phyloP scores from a whole-genome alignment of 2,797 vertebrate genomes.

The Tinamus major region DNA sequence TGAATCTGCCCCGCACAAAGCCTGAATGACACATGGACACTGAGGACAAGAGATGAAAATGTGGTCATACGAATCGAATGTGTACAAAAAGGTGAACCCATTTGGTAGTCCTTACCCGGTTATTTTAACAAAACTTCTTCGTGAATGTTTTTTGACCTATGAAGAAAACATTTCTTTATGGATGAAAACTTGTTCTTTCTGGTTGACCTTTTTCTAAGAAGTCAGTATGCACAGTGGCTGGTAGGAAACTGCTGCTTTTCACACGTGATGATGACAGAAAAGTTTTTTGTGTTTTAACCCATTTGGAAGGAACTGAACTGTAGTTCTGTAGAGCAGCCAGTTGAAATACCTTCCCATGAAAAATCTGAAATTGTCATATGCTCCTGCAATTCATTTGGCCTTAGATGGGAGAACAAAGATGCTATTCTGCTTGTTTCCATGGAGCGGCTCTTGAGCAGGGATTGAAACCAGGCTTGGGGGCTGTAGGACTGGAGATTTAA shows the following conservation, averaged over 20 bases:
- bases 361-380: neutral
- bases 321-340: fast-evolving
- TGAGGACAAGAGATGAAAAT: neutral
- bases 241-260: neutral
- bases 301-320: neutral
- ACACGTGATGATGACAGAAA: neutral
- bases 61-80: neutral
- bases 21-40: neutral
- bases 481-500: neutral
- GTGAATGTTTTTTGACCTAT: neutral
- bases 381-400: neutral
- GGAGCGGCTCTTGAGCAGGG: neutral
- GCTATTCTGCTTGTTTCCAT: neutral
- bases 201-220: neutral
- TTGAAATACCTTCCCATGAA: neutral
- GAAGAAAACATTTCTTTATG: neutral
- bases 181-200: neutral
- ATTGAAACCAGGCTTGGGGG: neutral
- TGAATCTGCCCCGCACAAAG: neutral
- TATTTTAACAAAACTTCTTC: neutral
- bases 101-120: neutral
- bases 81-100: neutral
- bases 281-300: neutral
- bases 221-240: neutral
- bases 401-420: neutral